A percentile compares a stretch with the other conserved stretches of the same genome.
phyloP scores from a whole-genome alignment of 1,140 invertebrate genomes.

The Zaprionus kolodkinae region DNA sequence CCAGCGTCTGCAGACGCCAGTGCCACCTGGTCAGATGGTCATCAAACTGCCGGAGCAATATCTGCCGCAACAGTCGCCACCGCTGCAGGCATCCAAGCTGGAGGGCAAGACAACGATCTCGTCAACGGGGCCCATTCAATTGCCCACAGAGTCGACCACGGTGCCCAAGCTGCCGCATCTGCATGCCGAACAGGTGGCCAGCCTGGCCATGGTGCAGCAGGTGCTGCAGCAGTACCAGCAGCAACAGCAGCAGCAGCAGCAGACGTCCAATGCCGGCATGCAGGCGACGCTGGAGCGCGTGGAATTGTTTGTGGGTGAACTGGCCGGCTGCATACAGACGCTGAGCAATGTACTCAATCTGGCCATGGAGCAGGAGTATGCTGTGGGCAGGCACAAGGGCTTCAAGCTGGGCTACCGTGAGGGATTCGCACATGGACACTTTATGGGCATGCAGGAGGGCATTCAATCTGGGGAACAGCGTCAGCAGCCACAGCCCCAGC shows the following conservation, averaged over 20 bases:
- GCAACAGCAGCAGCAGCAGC: conserved; percentile 7
- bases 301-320: conserved; percentile 37
- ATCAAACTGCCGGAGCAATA: conserved; percentile 6
- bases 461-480: background rate
- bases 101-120: conserved; percentile 28
- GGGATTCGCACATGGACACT: conserved; percentile 65
- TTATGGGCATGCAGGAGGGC: conserved; percentile 65
- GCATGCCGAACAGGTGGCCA: conserved; percentile 55
- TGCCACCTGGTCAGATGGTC: conserved; percentile 21
- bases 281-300: conserved; percentile 39
- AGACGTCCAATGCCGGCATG: conserved; percentile 27
- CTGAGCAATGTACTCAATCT: conserved; percentile 63
- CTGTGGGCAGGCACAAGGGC: conserved; percentile 57
- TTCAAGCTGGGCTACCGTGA: conserved; percentile 62
- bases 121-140: conserved; percentile 31
- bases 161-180: conserved; percentile 49
- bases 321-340: conserved; percentile 46
- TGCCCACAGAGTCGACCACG: conserved; percentile 32
- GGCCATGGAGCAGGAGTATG: conserved; percentile 68
- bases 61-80: background rate
- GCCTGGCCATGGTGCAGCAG: conserved; percentile 49
- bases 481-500: background rate
- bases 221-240: conserved; percentile 28
- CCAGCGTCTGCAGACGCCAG: conserved; percentile 24
- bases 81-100: background rate